These are phyloP conservation scores for Theristus sp. DNA, from an alignment of 2,888 invertebrate genomes.

Conservation along the genomic window DNA sequence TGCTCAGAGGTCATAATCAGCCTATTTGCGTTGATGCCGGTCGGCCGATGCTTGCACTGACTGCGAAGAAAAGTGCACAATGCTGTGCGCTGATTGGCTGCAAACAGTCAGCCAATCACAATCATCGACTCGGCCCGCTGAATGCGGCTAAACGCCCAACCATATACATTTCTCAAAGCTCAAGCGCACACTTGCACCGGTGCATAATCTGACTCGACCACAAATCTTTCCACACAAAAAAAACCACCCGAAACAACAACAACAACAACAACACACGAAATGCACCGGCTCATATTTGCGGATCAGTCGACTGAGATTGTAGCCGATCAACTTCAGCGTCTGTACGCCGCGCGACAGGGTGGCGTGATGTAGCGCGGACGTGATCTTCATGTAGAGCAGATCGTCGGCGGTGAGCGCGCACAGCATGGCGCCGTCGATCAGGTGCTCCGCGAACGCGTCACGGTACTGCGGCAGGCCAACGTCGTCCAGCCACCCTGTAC, in stretches of 20 bases:
- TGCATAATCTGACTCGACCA: too few species aligned
- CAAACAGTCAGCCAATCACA: too few species aligned
- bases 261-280: background rate
- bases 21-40: too few species aligned
- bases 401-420: slow-evolving; percentile 56
- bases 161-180: too few species aligned
- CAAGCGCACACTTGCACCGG: too few species aligned
- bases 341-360: slow-evolving; percentile 56
- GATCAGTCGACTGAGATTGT: slow-evolving; percentile 56
- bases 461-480: slow-evolving; percentile 88
- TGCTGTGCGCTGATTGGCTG: too few species aligned
- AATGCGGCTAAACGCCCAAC: too few species aligned
- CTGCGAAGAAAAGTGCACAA: background rate
- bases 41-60: too few species aligned
- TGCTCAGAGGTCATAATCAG: too few species aligned
- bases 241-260: background rate
- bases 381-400: slow-evolving; percentile 54
- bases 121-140: too few species aligned
- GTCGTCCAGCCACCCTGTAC: slow-evolving; percentile 67
- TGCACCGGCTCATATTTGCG: slow-evolving; percentile 32
- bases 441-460: slow-evolving; percentile 59
- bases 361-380: slow-evolving; percentile 72
- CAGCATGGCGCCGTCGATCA: slow-evolving; percentile 65
- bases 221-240: too few species aligned
- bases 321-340: slow-evolving; percentile 57